Evolutionary conservation across 1,140 invertebrate species (phyloP).

Genomic region (Proctacanthus coquilletti): DNA sequence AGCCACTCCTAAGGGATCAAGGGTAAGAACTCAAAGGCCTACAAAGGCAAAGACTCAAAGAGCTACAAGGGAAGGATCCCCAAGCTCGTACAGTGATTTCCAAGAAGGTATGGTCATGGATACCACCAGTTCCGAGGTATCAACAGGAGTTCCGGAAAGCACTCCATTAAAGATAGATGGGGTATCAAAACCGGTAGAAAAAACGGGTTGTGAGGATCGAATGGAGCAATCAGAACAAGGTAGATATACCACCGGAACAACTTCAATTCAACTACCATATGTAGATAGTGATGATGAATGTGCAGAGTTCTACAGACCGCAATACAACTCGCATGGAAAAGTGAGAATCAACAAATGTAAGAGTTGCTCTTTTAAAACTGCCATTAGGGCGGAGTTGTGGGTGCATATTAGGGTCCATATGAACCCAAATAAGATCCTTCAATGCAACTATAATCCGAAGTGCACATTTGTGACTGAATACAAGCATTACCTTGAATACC

Average conservation of each 20-base stretch:
- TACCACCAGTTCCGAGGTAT: no score
- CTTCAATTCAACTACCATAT: no score
- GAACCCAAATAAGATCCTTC: conserved; percentile 78
- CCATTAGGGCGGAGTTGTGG: conserved; percentile 88
- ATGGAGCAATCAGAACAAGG: conserved; percentile 25
- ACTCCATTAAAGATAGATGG: conserved; percentile 28
- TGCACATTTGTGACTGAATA: conserved; percentile 98
- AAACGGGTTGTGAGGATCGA: conserved; percentile 30
- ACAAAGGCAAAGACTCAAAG: no score
- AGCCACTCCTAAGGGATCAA: no score
- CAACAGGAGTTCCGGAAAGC: no score
- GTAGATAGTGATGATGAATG: conserved; percentile 46
- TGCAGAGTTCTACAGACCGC: conserved; percentile 43
- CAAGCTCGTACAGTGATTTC: background rate
- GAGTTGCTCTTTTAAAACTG: conserved; percentile 69
- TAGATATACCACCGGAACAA: no score
- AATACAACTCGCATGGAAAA: conserved; percentile 66
- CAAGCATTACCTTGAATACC: conserved; percentile 98
- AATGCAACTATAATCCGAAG: conserved; percentile 74
- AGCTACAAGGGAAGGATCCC: background rate
- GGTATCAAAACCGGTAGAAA: conserved; percentile 34
- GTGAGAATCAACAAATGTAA: conserved; percentile 85
- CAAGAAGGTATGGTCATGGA: background rate
- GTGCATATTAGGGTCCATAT: conserved; percentile 82
- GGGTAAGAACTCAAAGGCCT: no score